Evolutionary conservation across 2,113 vertebrate species (phyloP).

Genomic region (Clarias magur): DNA sequence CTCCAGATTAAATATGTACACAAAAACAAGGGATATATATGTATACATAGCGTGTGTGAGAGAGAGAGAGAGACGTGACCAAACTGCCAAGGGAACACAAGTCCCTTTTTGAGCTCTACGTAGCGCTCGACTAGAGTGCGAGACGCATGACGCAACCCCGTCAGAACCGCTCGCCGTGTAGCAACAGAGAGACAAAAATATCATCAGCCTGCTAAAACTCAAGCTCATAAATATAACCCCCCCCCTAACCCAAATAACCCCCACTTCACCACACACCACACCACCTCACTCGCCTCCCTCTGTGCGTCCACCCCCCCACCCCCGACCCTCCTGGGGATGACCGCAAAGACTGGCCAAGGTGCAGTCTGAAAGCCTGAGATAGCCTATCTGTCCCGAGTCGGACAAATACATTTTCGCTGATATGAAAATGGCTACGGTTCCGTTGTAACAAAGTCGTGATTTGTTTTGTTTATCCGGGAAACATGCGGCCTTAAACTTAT

Average conservation of each 20-base stretch:
- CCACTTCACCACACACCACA: no score
- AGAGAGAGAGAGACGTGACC: neutral
- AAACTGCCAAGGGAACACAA: neutral
- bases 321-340: conserved; percentile 70
- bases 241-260: conserved; percentile 58
- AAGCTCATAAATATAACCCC: conserved; percentile 72
- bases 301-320: neutral
- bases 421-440: neutral
- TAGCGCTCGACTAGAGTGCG: conserved; percentile 70
- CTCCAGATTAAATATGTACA: neutral
- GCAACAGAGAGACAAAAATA: conserved; percentile 79
- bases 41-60: no score
- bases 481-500: no score
- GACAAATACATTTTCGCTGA: neutral
- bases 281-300: no score
- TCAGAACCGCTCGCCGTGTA: conserved; percentile 68
- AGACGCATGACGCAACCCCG: conserved; percentile 72
- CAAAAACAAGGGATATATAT: conserved; percentile 2
- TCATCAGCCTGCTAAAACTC: conserved; percentile 72
- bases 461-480: neutral
- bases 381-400: conserved; percentile 62
- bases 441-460: neutral
- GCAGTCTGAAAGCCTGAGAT: conserved; percentile 69
- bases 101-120: neutral
- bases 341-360: conserved; percentile 65